Conservation (phyloP, 2,797 vertebrate genomes). For the Nothura maculosa region DNA sequence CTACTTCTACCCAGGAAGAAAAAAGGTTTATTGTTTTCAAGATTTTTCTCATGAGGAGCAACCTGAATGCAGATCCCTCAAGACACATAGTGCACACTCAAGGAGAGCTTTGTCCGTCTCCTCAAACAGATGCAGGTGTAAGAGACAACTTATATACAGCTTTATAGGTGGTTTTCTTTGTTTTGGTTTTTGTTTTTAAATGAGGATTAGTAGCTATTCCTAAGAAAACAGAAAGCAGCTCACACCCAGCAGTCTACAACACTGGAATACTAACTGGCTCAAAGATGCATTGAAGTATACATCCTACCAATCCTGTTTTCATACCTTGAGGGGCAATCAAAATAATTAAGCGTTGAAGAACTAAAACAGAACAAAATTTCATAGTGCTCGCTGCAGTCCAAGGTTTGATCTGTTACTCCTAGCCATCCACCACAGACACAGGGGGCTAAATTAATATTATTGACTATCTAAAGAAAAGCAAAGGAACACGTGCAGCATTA, state of each 20-base stretch:
- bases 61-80: not conserved
- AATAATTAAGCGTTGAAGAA: slow-evolving; percentile 54
- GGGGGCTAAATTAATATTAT: slow-evolving; percentile 54
- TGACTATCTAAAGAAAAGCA: slow-evolving; percentile 19
- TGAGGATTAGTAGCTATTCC: not conserved
- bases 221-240: not conserved
- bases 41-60: not conserved
- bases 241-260: not conserved
- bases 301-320: slow-evolving; percentile 19
- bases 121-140: not conserved
- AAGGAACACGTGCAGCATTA: slow-evolving; percentile 8
- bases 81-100: fast-evolving
- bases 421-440: slow-evolving; percentile 21
- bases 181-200: not conserved
- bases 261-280: not conserved
- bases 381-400: not conserved
- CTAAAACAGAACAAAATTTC: slow-evolving; percentile 24
- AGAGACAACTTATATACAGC: not conserved
- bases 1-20: not conserved
- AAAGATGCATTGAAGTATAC: slow-evolving; percentile 21
- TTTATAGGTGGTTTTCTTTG: too few species aligned
- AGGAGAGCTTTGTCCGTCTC: not conserved
- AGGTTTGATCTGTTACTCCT: slow-evolving; percentile 27
- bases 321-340: slow-evolving; percentile 22
- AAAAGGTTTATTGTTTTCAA: not conserved